Evolutionary conservation across 2,113 vertebrate genomes (phyloP).

Genomic region (Nesoenas mayeri): DNA sequence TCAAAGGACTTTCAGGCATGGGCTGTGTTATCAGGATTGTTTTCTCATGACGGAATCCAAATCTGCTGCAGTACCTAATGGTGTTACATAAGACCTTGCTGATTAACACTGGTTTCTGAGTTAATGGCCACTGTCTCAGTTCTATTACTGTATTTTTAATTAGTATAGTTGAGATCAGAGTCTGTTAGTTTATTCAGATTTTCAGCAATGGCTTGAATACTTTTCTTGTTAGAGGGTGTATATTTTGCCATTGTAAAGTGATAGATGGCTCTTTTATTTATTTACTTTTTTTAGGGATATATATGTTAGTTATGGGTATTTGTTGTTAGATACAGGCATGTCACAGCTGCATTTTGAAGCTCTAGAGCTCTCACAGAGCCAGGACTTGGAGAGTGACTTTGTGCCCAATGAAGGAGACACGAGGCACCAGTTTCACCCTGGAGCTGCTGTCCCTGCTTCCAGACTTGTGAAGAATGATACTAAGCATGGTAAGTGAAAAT

Average conservation of each 20-base stretch:
- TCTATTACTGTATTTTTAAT: not conserved
- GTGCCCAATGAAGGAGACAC: not conserved
- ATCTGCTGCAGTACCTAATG: not conserved
- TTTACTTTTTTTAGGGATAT: not conserved
- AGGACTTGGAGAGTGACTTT: slow-evolving; percentile 77
- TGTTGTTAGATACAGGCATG: slow-evolving; percentile 71
- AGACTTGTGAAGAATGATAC: not conserved
- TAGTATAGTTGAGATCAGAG: not conserved
- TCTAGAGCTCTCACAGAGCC: slow-evolving; percentile 90
- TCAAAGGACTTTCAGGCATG: not conserved
- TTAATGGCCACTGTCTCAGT: not conserved
- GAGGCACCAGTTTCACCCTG: not conserved
- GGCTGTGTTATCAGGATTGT: not conserved
- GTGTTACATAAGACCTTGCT: not conserved
- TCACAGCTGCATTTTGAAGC: slow-evolving; percentile 83
- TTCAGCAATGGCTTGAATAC: not conserved
- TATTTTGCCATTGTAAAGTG: not conserved
- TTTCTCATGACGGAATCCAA: not conserved
- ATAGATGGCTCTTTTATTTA: not conserved
- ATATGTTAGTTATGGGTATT: not conserved
- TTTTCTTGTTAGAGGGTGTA: not conserved
- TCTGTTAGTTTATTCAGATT: not conserved
- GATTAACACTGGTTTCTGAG: not conserved
- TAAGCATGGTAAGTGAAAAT: slow-evolving; percentile 49
- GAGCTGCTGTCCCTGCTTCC: not conserved